Base-by-base conservation (phyloP, 2,797 vertebrate species). In the Eulemur coronatus region DNA sequence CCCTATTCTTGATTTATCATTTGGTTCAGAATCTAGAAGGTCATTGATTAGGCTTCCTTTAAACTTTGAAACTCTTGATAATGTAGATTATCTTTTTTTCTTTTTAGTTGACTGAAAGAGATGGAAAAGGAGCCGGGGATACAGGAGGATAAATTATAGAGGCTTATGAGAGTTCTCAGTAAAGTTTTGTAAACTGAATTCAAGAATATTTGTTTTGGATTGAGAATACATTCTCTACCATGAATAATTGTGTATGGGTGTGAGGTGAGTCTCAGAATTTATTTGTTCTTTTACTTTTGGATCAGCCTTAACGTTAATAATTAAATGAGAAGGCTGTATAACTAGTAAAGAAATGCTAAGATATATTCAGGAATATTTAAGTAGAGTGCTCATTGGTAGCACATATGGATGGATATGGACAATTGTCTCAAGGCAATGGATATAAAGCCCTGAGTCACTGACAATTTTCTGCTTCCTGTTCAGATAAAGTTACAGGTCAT, bases 31-130 rank as follows among this genome's bases (percentile, higher is more conserved):
- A 63, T 63, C 11, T 35, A 33, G 33, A 87, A 50, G 15, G 1
- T 22, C 33, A 55, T 43, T 57, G 43, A 33, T 43, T 67, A 46
- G 35, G 35, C 73, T 95, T 88, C 67, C n/a, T 92, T 75, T 70
- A 86, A 69, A 79, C 1, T 22, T 79, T 94, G n/a, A 89, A 86
- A 89, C 61, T 89, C 43, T 67, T 73, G 30, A 55, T 82, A 89
- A n/a, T 65, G 50, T 24, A 41, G 28, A 48, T 82, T 48, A 9
- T 46, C 70, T 38, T 15, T 89, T 86, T 86, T 11, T 76, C 24
- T 17, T 57, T n/a, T 57, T 33, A 22, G 13, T 73, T 70, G 35
- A n/a, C 22, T 88, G 63, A 90, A 88, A 93, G 15, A 84, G 1
- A 81, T 69, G 4, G 65, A 38, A 89, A 86, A 33, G 28, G 5